Evolutionary conservation across 1,140 invertebrate genomes (phyloP).

Genomic region (Drosophila pseudoananassae): DNA sequence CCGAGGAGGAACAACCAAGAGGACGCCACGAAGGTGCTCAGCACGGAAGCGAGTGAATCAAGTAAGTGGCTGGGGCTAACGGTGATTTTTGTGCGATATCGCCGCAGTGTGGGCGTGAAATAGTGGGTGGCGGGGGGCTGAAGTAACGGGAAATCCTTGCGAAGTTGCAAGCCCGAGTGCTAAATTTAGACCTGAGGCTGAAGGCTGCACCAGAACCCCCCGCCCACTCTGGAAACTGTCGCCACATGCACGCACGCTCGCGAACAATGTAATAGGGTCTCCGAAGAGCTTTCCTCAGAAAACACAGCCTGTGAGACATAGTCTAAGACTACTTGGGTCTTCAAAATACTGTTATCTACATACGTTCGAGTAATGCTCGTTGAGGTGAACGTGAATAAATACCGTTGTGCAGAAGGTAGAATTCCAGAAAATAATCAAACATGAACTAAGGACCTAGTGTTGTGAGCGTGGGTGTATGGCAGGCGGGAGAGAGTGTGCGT

Average conservation of each 20-base stretch:
- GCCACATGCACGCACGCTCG: constrained; percentile 58
- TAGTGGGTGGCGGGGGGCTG: background rate
- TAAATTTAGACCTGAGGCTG: constrained; percentile 79
- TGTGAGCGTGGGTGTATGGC: background rate
- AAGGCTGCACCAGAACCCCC: constrained; percentile 70
- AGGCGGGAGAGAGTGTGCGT: constrained; percentile 8
- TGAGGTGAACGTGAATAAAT: too few relatives aligned
- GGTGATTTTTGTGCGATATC: constrained; percentile 11
- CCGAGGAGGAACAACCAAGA: background rate
- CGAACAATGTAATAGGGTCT: constrained; percentile 7
- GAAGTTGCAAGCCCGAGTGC: constrained; percentile 76
- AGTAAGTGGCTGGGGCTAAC: constrained; percentile 53
- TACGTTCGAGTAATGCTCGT: too few relatives aligned
- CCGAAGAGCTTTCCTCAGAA: background rate
- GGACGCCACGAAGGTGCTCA: background rate
- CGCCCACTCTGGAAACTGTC: constrained; percentile 49
- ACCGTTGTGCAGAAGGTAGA: too few relatives aligned
- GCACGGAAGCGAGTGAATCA: constrained; percentile 32
- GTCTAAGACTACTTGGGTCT: too few relatives aligned
- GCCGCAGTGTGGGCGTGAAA: background rate
- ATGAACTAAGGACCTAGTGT: background rate
- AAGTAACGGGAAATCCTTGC: constrained; percentile 44
- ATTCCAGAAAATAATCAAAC: too few relatives aligned
- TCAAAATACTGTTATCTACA: too few relatives aligned
- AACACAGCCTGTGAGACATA: too few relatives aligned